A percentile compares a stretch with the other conserved stretches of the same genome.
Conservation (phyloP, 2,113 vertebrate genomes). For the Neodontobutis hainanensis region DNA sequence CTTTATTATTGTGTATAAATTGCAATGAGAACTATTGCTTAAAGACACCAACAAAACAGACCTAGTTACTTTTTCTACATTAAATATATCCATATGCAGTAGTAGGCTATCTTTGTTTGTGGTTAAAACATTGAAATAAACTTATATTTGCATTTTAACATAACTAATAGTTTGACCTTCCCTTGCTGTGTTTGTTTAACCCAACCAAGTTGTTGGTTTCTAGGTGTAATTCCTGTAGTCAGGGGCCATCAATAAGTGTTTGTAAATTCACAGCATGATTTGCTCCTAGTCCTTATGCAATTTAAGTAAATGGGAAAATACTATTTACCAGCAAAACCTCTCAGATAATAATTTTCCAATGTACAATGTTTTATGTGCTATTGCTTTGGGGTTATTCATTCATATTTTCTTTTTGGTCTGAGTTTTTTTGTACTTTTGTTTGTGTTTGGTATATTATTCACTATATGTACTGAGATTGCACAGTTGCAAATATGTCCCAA, state of each 20-base stretch:
- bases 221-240: conserved; percentile 36
- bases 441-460: background rate
- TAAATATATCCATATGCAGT: too few relatives aligned
- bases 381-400: background rate
- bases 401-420: background rate
- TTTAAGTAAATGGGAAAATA: conserved; percentile 24
- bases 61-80: too few relatives aligned
- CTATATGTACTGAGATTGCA: background rate
- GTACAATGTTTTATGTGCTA: background rate
- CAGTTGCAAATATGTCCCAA: conserved; percentile 21
- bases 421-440: background rate
- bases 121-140: too few relatives aligned
- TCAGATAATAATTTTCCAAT: background rate
- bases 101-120: too few relatives aligned
- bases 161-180: too few relatives aligned
- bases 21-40: too few relatives aligned
- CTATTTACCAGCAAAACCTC: conserved; percentile 6
- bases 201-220: conserved; percentile 20
- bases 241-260: conserved; percentile 56
- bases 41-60: too few relatives aligned
- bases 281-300: conserved; percentile 54
- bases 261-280: conserved; percentile 51
- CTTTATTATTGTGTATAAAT: too few relatives aligned
- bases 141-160: conserved; percentile 21
- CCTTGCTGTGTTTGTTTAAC: conserved; percentile 9